A percentile compares a stretch with the other conserved stretches of the same genome.
Evolutionary conservation across 2,888 invertebrate species (phyloP).

Genomic region (Drosophila koepferae): DNA sequence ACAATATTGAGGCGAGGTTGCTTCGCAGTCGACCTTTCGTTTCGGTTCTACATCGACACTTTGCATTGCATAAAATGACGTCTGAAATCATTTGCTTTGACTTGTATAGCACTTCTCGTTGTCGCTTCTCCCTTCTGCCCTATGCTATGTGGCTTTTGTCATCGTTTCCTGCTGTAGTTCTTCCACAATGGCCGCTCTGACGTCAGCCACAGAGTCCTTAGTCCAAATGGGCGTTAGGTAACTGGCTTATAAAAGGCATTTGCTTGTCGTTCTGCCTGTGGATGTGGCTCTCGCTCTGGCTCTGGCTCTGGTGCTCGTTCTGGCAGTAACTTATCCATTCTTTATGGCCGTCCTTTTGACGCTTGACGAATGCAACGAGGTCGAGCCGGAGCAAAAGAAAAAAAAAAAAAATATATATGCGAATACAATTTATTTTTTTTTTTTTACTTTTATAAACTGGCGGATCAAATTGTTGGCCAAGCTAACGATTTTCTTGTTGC

Average conservation of each 20-base stretch:
- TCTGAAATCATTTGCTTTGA: slow-evolving; percentile 7
- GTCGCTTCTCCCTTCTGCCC: slow-evolving; percentile 8
- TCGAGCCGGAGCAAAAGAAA: slow-evolving; percentile 23
- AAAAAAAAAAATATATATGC: slow-evolving; percentile 25
- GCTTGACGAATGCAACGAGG: slow-evolving; percentile 76
- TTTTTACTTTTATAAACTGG: slow-evolving; percentile 19
- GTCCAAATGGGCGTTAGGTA: slow-evolving; percentile 30
- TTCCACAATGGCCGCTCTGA: slow-evolving; percentile 16
- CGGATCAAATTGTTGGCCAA: slow-evolving; percentile 45
- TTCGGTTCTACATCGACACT: not conserved
- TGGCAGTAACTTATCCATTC: slow-evolving; percentile 45
- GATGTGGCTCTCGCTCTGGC: not conserved
- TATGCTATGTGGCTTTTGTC: not conserved
- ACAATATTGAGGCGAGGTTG: not conserved
- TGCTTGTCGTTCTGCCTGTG: slow-evolving; percentile 5
- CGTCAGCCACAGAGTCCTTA: slow-evolving; percentile 24
- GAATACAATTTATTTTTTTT: slow-evolving; percentile 13
- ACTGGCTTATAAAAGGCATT: slow-evolving; percentile 39
- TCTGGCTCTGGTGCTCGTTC: not conserved
- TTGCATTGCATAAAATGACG: slow-evolving; percentile 12
- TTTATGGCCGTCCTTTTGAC: slow-evolving; percentile 56
- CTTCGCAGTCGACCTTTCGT: not conserved
- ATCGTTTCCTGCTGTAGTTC: slow-evolving; percentile 1
- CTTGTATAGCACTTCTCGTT: not conserved
- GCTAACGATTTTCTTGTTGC: slow-evolving; percentile 68